Percentiles rank a stretch among this genome's conserved stretches.
These are phyloP conservation scores for Apistogramma diplotaenia DNA, from an alignment of 2,113 vertebrate genomes.

Conservation along the genomic window DNA sequence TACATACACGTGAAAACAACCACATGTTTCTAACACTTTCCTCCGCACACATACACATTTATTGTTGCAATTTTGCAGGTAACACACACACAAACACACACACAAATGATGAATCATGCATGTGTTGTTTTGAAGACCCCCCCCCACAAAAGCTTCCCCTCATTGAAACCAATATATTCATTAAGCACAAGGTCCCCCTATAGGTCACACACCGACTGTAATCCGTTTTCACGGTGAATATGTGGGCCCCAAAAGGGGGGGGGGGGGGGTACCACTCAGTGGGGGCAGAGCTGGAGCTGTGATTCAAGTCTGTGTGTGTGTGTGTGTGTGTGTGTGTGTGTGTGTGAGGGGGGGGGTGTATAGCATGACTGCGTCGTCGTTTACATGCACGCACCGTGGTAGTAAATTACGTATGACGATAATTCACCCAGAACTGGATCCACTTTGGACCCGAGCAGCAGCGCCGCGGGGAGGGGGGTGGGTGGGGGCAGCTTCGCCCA, in stretches of 20 bases:
- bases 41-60: not conserved
- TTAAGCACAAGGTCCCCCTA: conserved; percentile 67
- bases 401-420: conserved; percentile 62
- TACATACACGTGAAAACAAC: not conserved
- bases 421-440: conserved; percentile 55
- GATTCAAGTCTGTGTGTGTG: conserved; percentile 66
- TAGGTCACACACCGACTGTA: conserved; percentile 69
- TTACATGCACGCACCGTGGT: conserved; percentile 50
- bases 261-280: conserved; percentile 34
- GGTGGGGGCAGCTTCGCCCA: not conserved
- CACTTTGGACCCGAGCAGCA: conserved; percentile 27
- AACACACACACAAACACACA: not conserved
- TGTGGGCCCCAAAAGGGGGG: conserved; percentile 38
- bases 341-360: not conserved
- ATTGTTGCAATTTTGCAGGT: not conserved
- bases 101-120: not conserved
- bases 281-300: conserved; percentile 66
- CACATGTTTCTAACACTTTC: not conserved
- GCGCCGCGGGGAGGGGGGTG: no score
- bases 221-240: conserved; percentile 71
- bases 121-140: not conserved
- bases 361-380: conserved; percentile 42
- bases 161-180: conserved; percentile 66
- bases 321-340: not conserved
- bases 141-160: not conserved